These are phyloP conservation scores for Siniperca obscura DNA, from an alignment of 2,797 vertebrate genomes.

Conservation along the genomic window DNA sequence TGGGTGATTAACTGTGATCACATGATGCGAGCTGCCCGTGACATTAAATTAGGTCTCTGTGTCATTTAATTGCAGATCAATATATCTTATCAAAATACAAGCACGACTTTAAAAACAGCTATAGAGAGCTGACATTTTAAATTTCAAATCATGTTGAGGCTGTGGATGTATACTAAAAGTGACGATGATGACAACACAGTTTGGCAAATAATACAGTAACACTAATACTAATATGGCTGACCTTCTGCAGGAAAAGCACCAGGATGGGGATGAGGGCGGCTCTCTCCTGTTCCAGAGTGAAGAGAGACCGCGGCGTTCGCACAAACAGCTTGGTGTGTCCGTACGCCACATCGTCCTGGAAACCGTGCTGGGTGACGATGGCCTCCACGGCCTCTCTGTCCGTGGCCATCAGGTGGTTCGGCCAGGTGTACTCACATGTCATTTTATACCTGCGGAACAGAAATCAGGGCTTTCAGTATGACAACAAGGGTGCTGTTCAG, in stretches of 20 bases:
- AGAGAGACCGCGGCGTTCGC: constrained; percentile 89
- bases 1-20: constrained; percentile 37
- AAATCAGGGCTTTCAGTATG: neutral
- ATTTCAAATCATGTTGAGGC: neutral
- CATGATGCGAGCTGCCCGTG: neutral
- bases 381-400: constrained; percentile 90
- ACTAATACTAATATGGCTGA: constrained; percentile 46
- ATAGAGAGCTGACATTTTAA: neutral
- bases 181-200: neutral
- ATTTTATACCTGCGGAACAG: constrained; percentile 90
- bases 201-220: neutral
- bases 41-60: constrained; percentile 27
- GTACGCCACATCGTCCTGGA: constrained; percentile 92
- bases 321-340: constrained; percentile 93
- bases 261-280: constrained; percentile 92
- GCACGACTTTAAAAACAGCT: neutral
- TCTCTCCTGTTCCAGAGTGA: constrained; percentile 90
- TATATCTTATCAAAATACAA: neutral
- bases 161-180: neutral
- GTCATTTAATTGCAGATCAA: constrained; percentile 36
- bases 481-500: neutral
- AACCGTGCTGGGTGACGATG: constrained; percentile 90
- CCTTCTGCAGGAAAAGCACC: constrained; percentile 95
- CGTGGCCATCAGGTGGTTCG: constrained; percentile 91
- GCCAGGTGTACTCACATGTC: constrained; percentile 98